phyloP scores from a whole-genome alignment of 1,140 invertebrate genomes.

The Drosophila ficusphila region DNA sequence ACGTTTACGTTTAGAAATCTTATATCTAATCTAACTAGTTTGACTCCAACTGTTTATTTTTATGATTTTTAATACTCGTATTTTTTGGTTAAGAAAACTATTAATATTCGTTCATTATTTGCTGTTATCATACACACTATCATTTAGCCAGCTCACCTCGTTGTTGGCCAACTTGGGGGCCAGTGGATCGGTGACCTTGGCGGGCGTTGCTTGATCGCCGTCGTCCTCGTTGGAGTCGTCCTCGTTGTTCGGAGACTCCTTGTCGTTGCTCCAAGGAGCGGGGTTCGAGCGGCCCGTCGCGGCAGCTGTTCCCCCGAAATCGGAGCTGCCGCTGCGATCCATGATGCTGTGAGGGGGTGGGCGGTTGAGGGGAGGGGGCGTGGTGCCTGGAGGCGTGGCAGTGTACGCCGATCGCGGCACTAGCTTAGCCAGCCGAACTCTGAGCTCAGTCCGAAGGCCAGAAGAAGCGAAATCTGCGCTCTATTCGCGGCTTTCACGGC shows the following conservation, averaged over 20 bases:
- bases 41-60: too few species aligned
- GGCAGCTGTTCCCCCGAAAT: slow-evolving; percentile 47
- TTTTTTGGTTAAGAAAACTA: too few species aligned
- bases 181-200: slow-evolving; percentile 79
- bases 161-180: slow-evolving; percentile 74
- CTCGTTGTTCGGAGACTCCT: slow-evolving; percentile 75
- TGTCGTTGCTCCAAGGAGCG: slow-evolving; percentile 76
- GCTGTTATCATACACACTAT: too few species aligned
- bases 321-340: slow-evolving; percentile 71
- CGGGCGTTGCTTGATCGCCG: slow-evolving; percentile 70
- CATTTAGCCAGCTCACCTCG: slow-evolving; percentile 51
- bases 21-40: too few species aligned
- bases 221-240: slow-evolving; percentile 80
- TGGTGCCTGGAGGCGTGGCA: slow-evolving; percentile 42
- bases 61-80: too few species aligned
- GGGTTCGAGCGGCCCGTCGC: slow-evolving; percentile 24
- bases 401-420: slow-evolving; percentile 74
- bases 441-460: slow-evolving; percentile 10
- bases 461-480: slow-evolving; percentile 1
- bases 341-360: slow-evolving; percentile 34
- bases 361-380: slow-evolving; percentile 17
- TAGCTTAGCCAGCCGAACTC: slow-evolving; percentile 62
- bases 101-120: too few species aligned
- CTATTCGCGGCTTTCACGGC: neutral
- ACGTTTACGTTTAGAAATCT: neutral